These are phyloP conservation scores for Mandrillus leucophaeus DNA, from an alignment of 2,113 vertebrate genomes.

Conservation along the genomic window DNA sequence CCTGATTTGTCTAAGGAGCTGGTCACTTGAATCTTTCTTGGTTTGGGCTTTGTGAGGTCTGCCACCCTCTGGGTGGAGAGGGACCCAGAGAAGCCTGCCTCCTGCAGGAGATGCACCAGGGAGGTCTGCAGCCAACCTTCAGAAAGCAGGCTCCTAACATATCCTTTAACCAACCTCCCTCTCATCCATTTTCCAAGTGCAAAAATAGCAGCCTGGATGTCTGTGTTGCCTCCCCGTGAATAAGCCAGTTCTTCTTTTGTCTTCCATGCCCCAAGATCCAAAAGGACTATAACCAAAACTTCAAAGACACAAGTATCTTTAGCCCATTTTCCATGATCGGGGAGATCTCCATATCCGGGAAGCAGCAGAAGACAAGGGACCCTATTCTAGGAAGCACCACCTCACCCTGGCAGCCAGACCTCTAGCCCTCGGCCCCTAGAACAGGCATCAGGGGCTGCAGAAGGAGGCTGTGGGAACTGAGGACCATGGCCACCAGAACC, in stretches of 20 bases:
- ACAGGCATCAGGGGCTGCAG: background rate
- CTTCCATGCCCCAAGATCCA: background rate
- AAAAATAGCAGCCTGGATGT: background rate
- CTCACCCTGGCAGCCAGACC: fast-evolving
- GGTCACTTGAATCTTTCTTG: background rate
- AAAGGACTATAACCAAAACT: background rate
- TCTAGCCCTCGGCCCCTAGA: background rate
- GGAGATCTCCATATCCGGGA: background rate
- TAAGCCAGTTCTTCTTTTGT: background rate
- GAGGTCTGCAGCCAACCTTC: too few relatives aligned
- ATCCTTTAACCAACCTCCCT: background rate
- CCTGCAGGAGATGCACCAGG: background rate
- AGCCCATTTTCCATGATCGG: background rate
- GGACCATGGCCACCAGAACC: too few relatives aligned
- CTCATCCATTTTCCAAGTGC: background rate
- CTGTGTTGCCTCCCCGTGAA: background rate
- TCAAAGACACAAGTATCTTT: background rate
- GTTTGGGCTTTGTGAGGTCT: background rate
- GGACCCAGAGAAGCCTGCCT: fast-evolving
- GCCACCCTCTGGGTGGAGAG: too few relatives aligned
- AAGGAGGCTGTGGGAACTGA: background rate
- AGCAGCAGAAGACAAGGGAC: background rate
- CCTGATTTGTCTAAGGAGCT: background rate
- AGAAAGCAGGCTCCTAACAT: background rate
- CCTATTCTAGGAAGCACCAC: background rate